Conservation (phyloP, 1,140 invertebrate genomes). For the Lysiphlebus fabarum region DNA sequence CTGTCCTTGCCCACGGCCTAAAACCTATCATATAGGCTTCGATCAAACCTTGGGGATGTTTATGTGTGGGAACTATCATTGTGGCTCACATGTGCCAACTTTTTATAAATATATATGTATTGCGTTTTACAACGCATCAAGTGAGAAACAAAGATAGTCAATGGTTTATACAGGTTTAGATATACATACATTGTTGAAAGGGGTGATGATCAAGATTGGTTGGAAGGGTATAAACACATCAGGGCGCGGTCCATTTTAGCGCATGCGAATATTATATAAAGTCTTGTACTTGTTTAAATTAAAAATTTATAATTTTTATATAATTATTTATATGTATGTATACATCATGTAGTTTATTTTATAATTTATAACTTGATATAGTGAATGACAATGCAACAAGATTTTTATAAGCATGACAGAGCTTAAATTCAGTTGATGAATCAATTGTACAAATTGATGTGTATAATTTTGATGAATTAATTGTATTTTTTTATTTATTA, state of each 20-base stretch:
- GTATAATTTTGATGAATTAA: too few species aligned
- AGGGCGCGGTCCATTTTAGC: constrained; percentile 46
- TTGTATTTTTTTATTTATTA: too few species aligned
- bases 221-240: constrained; percentile 25
- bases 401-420: neutral
- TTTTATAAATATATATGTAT: constrained; percentile 34
- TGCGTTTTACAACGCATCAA: constrained; percentile 30
- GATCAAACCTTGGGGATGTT: neutral
- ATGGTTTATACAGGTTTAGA: constrained; percentile 12
- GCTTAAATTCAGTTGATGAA: too few species aligned
- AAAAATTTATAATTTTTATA: too few species aligned
- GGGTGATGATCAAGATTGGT: constrained; percentile 6
- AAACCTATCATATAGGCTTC: neutral
- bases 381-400: constrained; percentile 7
- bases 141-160: constrained; percentile 8
- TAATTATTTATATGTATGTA: neutral
- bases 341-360: too few species aligned
- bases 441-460: too few species aligned
- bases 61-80: constrained; percentile 51
- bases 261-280: constrained; percentile 45
- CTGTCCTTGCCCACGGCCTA: constrained; percentile 16
- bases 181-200: constrained; percentile 1
- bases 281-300: too few species aligned
- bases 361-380: too few species aligned
- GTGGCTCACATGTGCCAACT: constrained; percentile 48